Base-by-base conservation (phyloP, 2,113 vertebrate genomes). In the Nothocercus nigrocapillus region DNA sequence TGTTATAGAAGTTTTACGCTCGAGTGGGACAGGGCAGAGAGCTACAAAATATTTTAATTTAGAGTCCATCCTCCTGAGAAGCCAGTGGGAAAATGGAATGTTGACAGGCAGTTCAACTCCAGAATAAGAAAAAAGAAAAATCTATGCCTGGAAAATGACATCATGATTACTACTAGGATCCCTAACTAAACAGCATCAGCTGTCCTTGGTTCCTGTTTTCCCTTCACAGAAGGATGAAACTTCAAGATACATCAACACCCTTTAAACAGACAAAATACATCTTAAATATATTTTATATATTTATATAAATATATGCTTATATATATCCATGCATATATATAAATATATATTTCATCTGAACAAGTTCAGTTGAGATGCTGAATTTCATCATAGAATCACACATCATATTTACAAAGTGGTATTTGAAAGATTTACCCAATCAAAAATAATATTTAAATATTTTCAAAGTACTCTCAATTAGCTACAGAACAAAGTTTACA, bases 391-490 rank as follows among this genome's bases (percentile, higher is more conserved):
- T 69, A 47, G 72, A 84, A 75, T 40, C 28, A 64, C 28, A n/a
- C 42, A 75, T 47, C 27, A 4, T 49, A 44, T 38, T 87, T 73
- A 85, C 30, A 18, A 70, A 53, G 70, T 67, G 68, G 28, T 76
- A 85, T 62, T 25, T 70, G 63, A 61, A 89, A 85, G 44, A 59
- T 85, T 86, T 94, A 94, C n/a, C 15, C 40, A 66, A 68, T 17
- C n/a, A 66, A 72, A 54, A 76, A 69, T 78, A 91, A 79, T 78
- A 88, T 54, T 78, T 34, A 90, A 94, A 77, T 67, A 90, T 81
- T 69, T 90, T 79, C 82, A 68, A 92, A 95, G 70, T 85, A 80
- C 36, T 66, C 11, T 24, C 93, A 72, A 85, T 82, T 81, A 89
- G 73, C 67, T 53, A 63, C 42, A 89, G 54, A 90, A 83, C 44